phyloP scores from a whole-genome alignment of 2,888 invertebrate species.

The Tachina lurida region DNA sequence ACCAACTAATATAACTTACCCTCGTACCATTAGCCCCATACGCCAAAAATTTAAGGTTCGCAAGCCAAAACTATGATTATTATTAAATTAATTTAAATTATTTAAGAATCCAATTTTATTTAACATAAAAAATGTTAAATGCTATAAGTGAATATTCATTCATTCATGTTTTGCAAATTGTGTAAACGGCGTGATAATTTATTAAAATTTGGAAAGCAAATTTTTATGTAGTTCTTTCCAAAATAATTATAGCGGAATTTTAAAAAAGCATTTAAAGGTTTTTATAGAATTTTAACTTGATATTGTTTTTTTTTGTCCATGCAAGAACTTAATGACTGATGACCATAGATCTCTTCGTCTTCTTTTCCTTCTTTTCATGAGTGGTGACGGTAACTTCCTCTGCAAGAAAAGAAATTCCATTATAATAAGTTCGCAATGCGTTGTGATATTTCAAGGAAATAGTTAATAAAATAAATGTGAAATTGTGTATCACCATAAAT shows the following conservation, averaged over 20 bases:
- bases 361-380: constrained; percentile 80
- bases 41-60: not conserved
- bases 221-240: constrained; percentile 13
- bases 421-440: not conserved
- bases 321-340: constrained; percentile 77
- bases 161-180: not conserved
- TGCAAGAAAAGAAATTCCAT: constrained; percentile 64
- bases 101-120: constrained; percentile 51
- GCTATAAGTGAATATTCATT: not conserved
- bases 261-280: not conserved
- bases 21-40: too few relatives aligned
- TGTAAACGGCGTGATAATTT: not conserved
- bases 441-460: too few relatives aligned
- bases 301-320: not conserved
- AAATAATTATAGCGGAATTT: constrained; percentile 17
- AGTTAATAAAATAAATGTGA: not conserved
- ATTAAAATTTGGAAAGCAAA: constrained; percentile 47
- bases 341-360: constrained; percentile 80
- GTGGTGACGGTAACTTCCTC: constrained; percentile 81
- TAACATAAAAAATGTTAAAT: not conserved
- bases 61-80: not conserved
- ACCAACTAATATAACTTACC: too few relatives aligned
- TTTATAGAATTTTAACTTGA: not conserved
- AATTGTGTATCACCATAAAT: not conserved
- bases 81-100: not conserved